These are phyloP conservation scores for Pardosa pseudoannulata DNA, from an alignment of 2,888 invertebrate genomes.

Conservation along the genomic window DNA sequence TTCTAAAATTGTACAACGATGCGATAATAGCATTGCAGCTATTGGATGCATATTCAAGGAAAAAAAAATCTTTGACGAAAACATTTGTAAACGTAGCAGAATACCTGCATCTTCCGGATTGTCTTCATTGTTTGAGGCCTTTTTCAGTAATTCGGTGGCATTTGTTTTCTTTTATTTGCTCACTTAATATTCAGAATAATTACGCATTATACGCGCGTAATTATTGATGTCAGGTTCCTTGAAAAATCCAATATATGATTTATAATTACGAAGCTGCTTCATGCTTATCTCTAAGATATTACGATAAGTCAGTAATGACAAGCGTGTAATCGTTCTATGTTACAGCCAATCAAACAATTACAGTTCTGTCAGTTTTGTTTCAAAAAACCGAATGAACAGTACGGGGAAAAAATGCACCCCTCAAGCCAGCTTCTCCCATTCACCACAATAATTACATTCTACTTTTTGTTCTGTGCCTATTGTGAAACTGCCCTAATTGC, in stretches of 20 bases:
- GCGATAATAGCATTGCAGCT: too few relatives aligned
- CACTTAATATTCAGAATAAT: background rate
- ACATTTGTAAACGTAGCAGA: too few relatives aligned
- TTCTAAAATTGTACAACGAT: too few relatives aligned
- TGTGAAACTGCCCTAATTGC: constrained; percentile 39
- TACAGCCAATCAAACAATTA: background rate
- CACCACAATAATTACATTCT: constrained; percentile 37
- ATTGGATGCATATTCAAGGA: too few relatives aligned
- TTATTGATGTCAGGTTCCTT: background rate
- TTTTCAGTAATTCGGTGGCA: background rate
- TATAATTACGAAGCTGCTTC: background rate
- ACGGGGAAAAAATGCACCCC: background rate
- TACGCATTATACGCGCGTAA: background rate
- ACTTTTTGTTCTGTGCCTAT: constrained; percentile 19
- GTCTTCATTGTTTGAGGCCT: too few relatives aligned
- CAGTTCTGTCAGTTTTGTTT: background rate
- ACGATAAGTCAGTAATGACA: constrained; percentile 7
- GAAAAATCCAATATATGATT: background rate
- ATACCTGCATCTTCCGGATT: too few relatives aligned
- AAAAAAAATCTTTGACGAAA: too few relatives aligned
- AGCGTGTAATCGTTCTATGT: background rate
- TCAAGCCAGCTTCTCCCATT: background rate
- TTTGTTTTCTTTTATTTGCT: background rate
- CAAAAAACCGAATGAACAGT: background rate
- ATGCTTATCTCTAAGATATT: background rate